Evolutionary conservation across 2,113 vertebrate species (phyloP).

Genomic region (Sorex fumeus): DNA sequence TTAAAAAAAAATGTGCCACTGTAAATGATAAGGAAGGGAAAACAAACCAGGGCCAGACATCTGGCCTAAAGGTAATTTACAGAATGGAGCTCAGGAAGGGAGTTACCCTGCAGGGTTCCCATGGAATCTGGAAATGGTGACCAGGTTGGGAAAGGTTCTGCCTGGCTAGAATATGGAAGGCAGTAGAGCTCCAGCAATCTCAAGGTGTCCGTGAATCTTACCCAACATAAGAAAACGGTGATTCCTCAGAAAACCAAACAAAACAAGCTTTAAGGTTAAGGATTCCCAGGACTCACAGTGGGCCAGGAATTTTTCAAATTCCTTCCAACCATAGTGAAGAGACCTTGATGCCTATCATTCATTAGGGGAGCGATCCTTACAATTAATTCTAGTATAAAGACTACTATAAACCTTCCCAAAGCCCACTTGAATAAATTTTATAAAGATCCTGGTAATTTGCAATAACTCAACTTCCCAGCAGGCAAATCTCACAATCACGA

Average conservation of each 20-base stretch:
- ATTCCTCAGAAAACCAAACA: not conserved
- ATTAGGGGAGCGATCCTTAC: not conserved
- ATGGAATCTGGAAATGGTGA: not conserved
- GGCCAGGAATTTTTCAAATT: not conserved
- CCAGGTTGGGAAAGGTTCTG: not conserved
- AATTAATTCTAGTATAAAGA: not conserved
- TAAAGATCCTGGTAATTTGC: constrained; percentile 17
- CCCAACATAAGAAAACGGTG: not conserved
- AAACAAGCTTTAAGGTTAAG: not conserved
- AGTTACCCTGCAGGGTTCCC: not conserved
- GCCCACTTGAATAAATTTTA: not conserved
- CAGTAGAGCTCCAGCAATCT: not conserved
- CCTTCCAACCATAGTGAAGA: not conserved
- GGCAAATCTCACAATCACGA: no score
- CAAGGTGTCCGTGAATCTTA: not conserved
- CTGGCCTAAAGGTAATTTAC: not conserved
- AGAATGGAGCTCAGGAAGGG: not conserved
- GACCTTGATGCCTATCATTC: not conserved
- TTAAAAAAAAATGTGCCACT: not conserved
- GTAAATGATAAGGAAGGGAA: constrained; percentile 6
- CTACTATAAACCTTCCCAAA: not conserved
- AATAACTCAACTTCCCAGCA: constrained; percentile 35
- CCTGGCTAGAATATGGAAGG: not conserved
- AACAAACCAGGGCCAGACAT: not conserved
- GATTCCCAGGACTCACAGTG: not conserved